These are phyloP conservation scores for Chelonus insularis DNA, from an alignment of 1,140 invertebrate genomes.

Conservation along the genomic window DNA sequence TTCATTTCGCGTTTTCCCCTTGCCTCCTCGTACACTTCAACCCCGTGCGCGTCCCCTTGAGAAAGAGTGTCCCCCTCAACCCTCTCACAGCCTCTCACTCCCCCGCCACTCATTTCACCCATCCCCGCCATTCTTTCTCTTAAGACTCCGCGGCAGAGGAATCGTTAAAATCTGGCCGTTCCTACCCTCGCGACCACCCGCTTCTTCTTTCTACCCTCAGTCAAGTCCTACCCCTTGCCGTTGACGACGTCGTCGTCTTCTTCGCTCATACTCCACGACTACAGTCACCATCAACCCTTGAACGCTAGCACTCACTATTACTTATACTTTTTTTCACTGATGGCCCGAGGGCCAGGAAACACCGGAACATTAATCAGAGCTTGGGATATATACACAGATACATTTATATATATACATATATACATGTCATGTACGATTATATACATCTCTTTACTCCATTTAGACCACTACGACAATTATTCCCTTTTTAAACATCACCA, in stretches of 20 bases:
- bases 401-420: too few species aligned
- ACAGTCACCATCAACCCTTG: conserved; percentile 50
- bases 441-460: background rate
- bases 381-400: conserved; percentile 30
- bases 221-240: conserved; percentile 6
- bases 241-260: conserved; percentile 21
- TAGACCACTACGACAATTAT: conserved; percentile 7
- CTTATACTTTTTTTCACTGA: background rate
- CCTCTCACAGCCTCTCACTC: conserved; percentile 7
- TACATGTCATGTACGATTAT: background rate
- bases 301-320: conserved; percentile 47
- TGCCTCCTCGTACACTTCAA: conserved; percentile 35
- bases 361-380: conserved; percentile 39
- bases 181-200: conserved; percentile 17
- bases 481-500: background rate
- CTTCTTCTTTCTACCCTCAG: conserved; percentile 17
- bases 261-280: conserved; percentile 1
- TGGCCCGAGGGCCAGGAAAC: conserved; percentile 22
- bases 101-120: conserved; percentile 32
- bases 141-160: conserved; percentile 61
- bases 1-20: conserved; percentile 59
- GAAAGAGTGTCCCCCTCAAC: conserved; percentile 14
- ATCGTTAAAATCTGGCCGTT: conserved; percentile 62
- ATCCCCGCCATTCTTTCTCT: conserved; percentile 57
- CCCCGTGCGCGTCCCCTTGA: conserved; percentile 21